Conservation (phyloP, 2,888 invertebrate species). For the Ochropleura plecta region DNA sequence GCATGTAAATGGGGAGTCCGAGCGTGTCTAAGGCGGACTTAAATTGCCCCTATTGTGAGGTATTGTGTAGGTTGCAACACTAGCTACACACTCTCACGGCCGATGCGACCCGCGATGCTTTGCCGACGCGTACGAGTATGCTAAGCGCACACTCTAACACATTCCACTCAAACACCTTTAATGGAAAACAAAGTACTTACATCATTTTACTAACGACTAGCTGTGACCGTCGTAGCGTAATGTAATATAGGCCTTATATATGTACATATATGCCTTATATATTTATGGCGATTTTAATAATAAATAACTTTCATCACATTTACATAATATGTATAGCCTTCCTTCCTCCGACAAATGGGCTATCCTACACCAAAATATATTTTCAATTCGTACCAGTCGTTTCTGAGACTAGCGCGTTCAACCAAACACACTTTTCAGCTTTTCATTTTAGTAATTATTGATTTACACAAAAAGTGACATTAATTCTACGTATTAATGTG, state of each 20-base stretch:
- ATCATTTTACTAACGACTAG: slow-evolving; percentile 59
- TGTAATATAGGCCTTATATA: too few relatives aligned
- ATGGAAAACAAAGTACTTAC: slow-evolving; percentile 51
- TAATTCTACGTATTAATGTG: background rate
- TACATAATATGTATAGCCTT: too few relatives aligned
- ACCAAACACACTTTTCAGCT: too few relatives aligned
- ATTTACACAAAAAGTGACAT: slow-evolving; percentile 28
- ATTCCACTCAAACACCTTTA: slow-evolving; percentile 72
- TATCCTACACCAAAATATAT: too few relatives aligned
- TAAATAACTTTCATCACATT: too few relatives aligned
- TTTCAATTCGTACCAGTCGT: too few relatives aligned
- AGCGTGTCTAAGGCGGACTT: slow-evolving; percentile 81
- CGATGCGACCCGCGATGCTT: slow-evolving; percentile 72
- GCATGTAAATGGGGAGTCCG: slow-evolving; percentile 79
- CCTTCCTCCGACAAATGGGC: too few relatives aligned
- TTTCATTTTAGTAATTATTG: too few relatives aligned
- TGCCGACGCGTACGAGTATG: slow-evolving; percentile 43
- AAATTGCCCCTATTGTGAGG: slow-evolving; percentile 83
- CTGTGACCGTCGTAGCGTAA: too few relatives aligned
- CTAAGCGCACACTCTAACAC: slow-evolving; percentile 53
- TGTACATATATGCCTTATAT: too few relatives aligned
- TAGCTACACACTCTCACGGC: slow-evolving; percentile 87
- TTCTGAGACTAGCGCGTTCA: too few relatives aligned
- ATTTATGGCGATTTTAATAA: too few relatives aligned
- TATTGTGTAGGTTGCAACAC: slow-evolving; percentile 84